Base-by-base conservation (phyloP, 2,888 invertebrate genomes). In the Imbricaverruca yamaguchii region DNA sequence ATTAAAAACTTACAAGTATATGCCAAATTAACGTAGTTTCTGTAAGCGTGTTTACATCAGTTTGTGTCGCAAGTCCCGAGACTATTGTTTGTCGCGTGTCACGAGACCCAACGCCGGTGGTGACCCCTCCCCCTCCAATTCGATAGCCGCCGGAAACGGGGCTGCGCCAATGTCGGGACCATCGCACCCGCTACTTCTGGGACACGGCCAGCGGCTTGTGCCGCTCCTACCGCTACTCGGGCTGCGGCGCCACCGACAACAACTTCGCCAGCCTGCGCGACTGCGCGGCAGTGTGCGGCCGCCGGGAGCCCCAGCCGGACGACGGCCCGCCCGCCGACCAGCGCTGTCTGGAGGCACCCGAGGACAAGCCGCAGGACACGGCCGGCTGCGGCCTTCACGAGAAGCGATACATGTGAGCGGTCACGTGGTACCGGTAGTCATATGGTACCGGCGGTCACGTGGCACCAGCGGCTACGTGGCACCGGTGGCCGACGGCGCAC, bases 231-330 rank as follows among this genome's bases (percentile, higher is more conserved):
- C 74, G 39, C 53, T 74, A 74, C 74, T 74, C 74, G 53, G 74
- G 74, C 74, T 74, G 74, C 74, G 74, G 74, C 74, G 74, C 74
- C 74, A 74, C 74, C 53, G 74, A 18, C 7, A 74, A 74, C 53
- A 74, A 74, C 25, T 74, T 53, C 74, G 18, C 9, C 53, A 53
- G 18, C 9, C 74, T 74, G 53, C 74, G 65, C 15, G 80, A 77
- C 39, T 81, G 74, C 53, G 53, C 39, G 18, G 9, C 13, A 4
- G 13, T 53, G 53, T 74, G 74, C 74, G 25, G 67, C 9, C 15
- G 74, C 18, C 39, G 53, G 13, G 74, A 9, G 18, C 8, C 23
- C 7, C n/a, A 39, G 8, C 18, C 21, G 53, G 53, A 18, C 13
- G 7, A 4, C 21, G n/a, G 53, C 53, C 53, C 18, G 53, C 8